Percentiles rank a stretch among this genome's conserved stretches.
These are phyloP conservation scores for Tamandua tetradactyla DNA, from an alignment of 2,797 vertebrate genomes.

Conservation along the genomic window DNA sequence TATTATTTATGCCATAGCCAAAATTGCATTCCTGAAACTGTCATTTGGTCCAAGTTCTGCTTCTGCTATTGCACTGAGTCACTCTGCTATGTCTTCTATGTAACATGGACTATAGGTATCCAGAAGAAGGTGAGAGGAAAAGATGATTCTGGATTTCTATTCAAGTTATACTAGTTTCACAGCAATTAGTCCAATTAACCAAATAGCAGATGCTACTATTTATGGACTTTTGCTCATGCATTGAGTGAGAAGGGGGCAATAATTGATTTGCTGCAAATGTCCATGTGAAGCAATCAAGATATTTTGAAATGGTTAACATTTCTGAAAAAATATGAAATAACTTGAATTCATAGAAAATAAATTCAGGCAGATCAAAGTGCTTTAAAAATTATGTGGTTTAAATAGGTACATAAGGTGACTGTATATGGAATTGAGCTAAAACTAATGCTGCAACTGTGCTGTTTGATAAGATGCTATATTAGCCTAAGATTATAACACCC, in stretches of 20 bases:
- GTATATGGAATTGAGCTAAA: background rate
- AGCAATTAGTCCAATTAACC: constrained; percentile 14
- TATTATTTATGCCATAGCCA: background rate
- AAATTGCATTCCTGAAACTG: background rate
- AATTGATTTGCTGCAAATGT: constrained; percentile 10
- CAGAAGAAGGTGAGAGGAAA: background rate
- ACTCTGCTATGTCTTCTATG: background rate
- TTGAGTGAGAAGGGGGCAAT: background rate
- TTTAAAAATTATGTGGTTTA: background rate
- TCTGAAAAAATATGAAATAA: constrained; percentile 29
- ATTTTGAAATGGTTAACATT: background rate
- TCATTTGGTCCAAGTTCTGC: background rate
- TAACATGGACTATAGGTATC: background rate
- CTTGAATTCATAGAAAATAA: background rate
- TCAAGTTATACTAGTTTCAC: background rate
- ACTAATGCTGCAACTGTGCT: background rate
- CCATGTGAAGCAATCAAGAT: background rate
- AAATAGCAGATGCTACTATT: background rate
- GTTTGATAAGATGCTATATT: background rate
- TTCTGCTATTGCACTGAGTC: background rate
- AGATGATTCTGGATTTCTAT: background rate
- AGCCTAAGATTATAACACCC: background rate
- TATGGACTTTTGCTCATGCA: background rate
- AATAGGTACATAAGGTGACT: background rate
- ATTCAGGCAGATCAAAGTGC: background rate